Conservation (phyloP, 2,113 vertebrate species). For the Oryzias curvinotus region DNA sequence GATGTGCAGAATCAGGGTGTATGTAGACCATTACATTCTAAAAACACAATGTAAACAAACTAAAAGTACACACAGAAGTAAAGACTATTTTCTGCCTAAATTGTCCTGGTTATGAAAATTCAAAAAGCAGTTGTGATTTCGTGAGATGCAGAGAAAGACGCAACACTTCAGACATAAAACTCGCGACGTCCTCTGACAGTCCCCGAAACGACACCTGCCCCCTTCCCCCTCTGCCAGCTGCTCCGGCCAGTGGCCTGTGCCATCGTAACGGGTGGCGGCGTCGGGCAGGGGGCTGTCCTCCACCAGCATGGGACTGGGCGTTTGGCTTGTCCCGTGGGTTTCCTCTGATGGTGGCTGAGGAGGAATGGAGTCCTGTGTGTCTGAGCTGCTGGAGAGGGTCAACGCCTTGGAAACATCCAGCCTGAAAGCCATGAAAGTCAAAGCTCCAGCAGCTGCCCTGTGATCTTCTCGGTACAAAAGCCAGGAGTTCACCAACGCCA, state of each 20-base stretch:
- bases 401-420: conserved; percentile 77
- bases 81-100: conserved; percentile 40
- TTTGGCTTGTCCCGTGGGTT: conserved; percentile 26
- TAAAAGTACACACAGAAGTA: background rate
- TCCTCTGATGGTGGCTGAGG: conserved; percentile 61
- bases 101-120: conserved; percentile 77
- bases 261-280: conserved; percentile 69
- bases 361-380: conserved; percentile 64
- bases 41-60: conserved; percentile 1
- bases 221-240: conserved; percentile 74
- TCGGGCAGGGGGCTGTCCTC: conserved; percentile 72
- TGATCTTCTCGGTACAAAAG: conserved; percentile 67
- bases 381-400: conserved; percentile 59
- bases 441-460: conserved; percentile 22
- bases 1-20: conserved; percentile 2
- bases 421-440: conserved; percentile 78
- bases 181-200: conserved; percentile 75
- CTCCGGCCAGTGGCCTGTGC: conserved; percentile 80
- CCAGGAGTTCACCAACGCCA: conserved; percentile 80
- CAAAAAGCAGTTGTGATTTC: conserved; percentile 80
- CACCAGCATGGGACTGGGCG: conserved; percentile 42
- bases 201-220: conserved; percentile 73
- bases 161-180: conserved; percentile 81
- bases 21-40: conserved; percentile 22
- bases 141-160: conserved; percentile 81